Base-by-base conservation (phyloP, 2,888 invertebrate species). In the Anticlea derivata region DNA sequence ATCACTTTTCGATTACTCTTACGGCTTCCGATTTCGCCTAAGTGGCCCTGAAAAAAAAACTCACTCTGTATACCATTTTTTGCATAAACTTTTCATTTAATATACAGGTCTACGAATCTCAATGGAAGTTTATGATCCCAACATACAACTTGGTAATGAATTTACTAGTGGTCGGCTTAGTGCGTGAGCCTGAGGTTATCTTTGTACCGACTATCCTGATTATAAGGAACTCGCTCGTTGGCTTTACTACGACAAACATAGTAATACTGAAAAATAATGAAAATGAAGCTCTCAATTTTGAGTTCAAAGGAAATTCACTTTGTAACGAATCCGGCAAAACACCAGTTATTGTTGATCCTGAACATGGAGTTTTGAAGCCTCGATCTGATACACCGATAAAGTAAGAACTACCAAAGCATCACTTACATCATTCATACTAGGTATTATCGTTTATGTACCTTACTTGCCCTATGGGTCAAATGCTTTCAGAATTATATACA, bases 71-170 rank as follows among this genome's bases (percentile, higher is more conserved):
- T n/a, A n/a, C n/a, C n/a, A n/a, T n/a, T n/a, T n/a, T n/a, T n/a
- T n/a, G n/a, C n/a, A 24, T 37, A 23, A 13, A 2, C n/a, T 13
- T 13, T 10, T 4, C 27, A 55, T 51, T 27, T 35, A 11, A 43
- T 59, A 61, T 60, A 44, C 55, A 89, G 72, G 80, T 90, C 1
- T 93, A 92, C 55, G 94, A 95, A 78, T 93, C 93, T 0, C 92
- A 93, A 68, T 95, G 94, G 93, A 91, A 86, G 60, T 94, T 95
- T 64, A 68, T 77, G 10, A 93, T 95, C 61, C 92, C 92, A 1
- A 80, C 88, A 43, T 88, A 93, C 69, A 81, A 92, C 57, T 78
- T 94, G 38, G 78, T 81, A 20, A 90, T 91, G 40, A 78, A 89
- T 51, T 91, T 95, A 68, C 70, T 95, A 11, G 83, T 95, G 7